A percentile compares a stretch with the other conserved stretches of the same genome.
phyloP scores from a whole-genome alignment of 2,888 invertebrate genomes.

The Pseudoips prasinana region DNA sequence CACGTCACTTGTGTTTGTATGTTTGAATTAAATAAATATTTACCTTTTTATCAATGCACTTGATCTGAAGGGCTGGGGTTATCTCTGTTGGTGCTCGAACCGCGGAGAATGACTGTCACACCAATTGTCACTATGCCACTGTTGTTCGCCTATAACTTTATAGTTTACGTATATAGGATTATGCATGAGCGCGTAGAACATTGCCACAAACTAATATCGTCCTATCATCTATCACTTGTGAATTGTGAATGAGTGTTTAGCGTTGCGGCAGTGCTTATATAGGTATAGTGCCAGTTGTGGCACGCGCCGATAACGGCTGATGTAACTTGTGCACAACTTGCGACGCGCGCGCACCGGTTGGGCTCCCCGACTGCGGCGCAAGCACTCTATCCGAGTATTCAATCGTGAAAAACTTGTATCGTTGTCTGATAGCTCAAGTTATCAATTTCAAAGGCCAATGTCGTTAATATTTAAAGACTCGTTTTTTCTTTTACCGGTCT shows the following conservation, averaged over 20 bases:
- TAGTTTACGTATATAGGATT: slow-evolving; percentile 55
- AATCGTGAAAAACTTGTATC: too few species aligned
- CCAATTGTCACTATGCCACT: slow-evolving; percentile 79
- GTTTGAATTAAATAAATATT: slow-evolving; percentile 58
- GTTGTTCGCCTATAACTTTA: slow-evolving; percentile 68
- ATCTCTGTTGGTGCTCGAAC: slow-evolving; percentile 74
- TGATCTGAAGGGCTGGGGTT: slow-evolving; percentile 52
- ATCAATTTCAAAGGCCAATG: slow-evolving; percentile 7
- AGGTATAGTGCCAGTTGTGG: slow-evolving; percentile 37
- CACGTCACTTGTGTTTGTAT: too few species aligned
- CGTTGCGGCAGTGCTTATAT: slow-evolving; percentile 51
- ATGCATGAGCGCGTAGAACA: slow-evolving; percentile 76
- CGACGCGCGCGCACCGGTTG: slow-evolving; percentile 34
- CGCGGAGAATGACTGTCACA: slow-evolving; percentile 74
- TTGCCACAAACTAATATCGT: slow-evolving; percentile 73
- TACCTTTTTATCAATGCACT: slow-evolving; percentile 68
- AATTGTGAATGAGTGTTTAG: slow-evolving; percentile 62
- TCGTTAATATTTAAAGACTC: too few species aligned
- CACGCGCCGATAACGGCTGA: slow-evolving; percentile 61
- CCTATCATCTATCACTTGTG: slow-evolving; percentile 65
- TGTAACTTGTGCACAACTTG: slow-evolving; percentile 69
- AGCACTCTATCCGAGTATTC: too few species aligned
- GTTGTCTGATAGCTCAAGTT: slow-evolving; percentile 2
- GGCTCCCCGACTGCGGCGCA: slow-evolving; percentile 2
- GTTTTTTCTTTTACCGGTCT: too few species aligned